phyloP scores from a whole-genome alignment of 2,113 vertebrate genomes.

The Pterocles gutturalis region DNA sequence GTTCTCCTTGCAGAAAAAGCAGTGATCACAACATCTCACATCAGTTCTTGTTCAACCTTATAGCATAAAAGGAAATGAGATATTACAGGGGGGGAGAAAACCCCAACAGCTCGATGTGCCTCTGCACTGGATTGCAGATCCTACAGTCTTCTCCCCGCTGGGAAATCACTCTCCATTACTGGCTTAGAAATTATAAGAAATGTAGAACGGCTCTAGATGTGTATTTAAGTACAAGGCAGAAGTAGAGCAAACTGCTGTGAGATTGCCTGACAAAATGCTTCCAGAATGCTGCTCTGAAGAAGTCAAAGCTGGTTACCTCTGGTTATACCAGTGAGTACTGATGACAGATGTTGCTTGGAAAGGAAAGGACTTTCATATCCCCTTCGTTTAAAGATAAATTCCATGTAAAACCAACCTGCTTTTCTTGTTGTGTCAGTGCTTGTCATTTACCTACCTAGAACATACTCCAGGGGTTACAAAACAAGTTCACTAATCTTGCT shows the following conservation, averaged over 20 bases:
- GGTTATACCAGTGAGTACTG: not conserved
- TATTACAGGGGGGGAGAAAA: not conserved
- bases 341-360: not conserved
- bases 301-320: not conserved
- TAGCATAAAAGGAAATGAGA: constrained; percentile 32
- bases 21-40: constrained; percentile 39
- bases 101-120: not conserved
- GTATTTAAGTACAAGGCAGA: not conserved
- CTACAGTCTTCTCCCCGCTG: not conserved
- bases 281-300: not conserved
- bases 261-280: not conserved
- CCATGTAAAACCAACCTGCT: not conserved
- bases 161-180: constrained; percentile 1
- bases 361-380: not conserved
- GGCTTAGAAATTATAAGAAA: not conserved
- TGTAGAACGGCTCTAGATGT: not conserved
- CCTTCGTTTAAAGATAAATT: not conserved
- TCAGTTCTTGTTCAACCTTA: constrained; percentile 38
- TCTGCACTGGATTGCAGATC: not conserved
- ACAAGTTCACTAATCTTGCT: not conserved
- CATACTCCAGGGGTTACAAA: not conserved
- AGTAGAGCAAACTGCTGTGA: not conserved
- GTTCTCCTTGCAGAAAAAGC: constrained; percentile 16
- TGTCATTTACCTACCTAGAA: not conserved
- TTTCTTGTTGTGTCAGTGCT: not conserved